These are phyloP conservation scores for Diarsia brunnea DNA, from an alignment of 2,888 invertebrate species.

Conservation along the genomic window DNA sequence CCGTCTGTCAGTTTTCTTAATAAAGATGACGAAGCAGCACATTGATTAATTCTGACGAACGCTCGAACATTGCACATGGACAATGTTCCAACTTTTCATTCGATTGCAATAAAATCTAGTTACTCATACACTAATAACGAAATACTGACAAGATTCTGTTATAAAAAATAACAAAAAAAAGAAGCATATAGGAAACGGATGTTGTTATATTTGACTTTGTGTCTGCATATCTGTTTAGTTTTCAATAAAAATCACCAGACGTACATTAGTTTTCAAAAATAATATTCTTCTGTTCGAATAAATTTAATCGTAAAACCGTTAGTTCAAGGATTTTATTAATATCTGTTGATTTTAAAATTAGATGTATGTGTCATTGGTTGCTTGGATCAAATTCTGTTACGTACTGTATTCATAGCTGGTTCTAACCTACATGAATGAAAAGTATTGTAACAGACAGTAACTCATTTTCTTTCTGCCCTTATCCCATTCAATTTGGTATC, in stretches of 20 bases:
- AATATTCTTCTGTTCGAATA: conserved; percentile 69
- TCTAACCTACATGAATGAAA: conserved; percentile 17
- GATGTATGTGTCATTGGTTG: conserved; percentile 39
- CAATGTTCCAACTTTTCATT: conserved; percentile 36
- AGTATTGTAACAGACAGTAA: background rate
- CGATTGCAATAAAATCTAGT: conserved; percentile 23
- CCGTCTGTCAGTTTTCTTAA: too few species aligned
- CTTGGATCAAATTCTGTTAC: conserved; percentile 57
- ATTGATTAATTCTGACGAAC: background rate
- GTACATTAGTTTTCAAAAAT: conserved; percentile 68
- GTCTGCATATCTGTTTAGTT: conserved; percentile 77
- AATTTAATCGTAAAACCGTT: conserved; percentile 72
- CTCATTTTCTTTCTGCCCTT: too few species aligned
- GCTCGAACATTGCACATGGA: background rate
- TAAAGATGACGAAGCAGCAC: too few species aligned
- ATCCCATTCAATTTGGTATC: too few species aligned
- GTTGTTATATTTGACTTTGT: conserved; percentile 81
- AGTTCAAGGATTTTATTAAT: conserved; percentile 66
- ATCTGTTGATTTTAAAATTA: conserved; percentile 62
- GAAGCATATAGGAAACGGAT: conserved; percentile 84
- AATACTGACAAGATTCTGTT: conserved; percentile 68
- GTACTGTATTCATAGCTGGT: conserved; percentile 22
- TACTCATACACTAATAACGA: conserved; percentile 49
- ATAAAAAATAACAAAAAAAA: conserved; percentile 78
- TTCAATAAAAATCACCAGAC: conserved; percentile 77